Conservation (phyloP, 2,888 invertebrate species). For the Ceramica pisi region DNA sequence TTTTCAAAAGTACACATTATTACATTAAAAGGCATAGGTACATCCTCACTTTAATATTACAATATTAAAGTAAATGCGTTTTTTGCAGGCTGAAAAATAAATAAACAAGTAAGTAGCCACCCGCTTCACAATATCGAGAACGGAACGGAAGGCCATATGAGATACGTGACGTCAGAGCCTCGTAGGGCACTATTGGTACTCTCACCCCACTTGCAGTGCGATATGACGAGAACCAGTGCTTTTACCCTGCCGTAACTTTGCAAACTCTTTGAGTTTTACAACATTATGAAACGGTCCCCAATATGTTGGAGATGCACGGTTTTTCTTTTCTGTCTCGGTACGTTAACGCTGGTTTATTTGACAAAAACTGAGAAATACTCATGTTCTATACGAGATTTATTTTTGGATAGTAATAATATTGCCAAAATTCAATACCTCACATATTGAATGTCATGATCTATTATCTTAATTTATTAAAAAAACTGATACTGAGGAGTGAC, state of each 20-base stretch:
- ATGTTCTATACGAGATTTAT: too few relatives aligned
- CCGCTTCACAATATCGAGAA: slow-evolving; percentile 65
- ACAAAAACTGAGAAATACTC: too few relatives aligned
- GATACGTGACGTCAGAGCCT: slow-evolving; percentile 71
- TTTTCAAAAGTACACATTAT: slow-evolving; percentile 11
- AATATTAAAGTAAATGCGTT: too few relatives aligned
- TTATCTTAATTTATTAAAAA: too few relatives aligned
- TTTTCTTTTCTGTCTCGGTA: background rate
- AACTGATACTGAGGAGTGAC: too few relatives aligned
- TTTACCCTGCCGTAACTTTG: slow-evolving; percentile 40
- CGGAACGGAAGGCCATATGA: slow-evolving; percentile 61
- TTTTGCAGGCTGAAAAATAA: slow-evolving; percentile 61
- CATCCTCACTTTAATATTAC: slow-evolving; percentile 40
- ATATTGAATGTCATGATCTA: too few relatives aligned
- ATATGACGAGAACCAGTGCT: slow-evolving; percentile 54
- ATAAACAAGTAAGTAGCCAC: slow-evolving; percentile 43
- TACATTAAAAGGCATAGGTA: slow-evolving; percentile 15
- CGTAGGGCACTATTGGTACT: slow-evolving; percentile 61
- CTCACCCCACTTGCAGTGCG: slow-evolving; percentile 50
- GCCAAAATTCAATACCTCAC: too few relatives aligned
- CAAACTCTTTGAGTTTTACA: slow-evolving; percentile 48
- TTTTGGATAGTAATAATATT: too few relatives aligned
- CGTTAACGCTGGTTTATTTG: background rate
- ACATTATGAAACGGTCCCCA: slow-evolving; percentile 29
- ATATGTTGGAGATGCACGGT: slow-evolving; percentile 11